These are phyloP conservation scores for Pedionomus torquatus DNA, from an alignment of 2,113 vertebrate genomes.

Conservation along the genomic window DNA sequence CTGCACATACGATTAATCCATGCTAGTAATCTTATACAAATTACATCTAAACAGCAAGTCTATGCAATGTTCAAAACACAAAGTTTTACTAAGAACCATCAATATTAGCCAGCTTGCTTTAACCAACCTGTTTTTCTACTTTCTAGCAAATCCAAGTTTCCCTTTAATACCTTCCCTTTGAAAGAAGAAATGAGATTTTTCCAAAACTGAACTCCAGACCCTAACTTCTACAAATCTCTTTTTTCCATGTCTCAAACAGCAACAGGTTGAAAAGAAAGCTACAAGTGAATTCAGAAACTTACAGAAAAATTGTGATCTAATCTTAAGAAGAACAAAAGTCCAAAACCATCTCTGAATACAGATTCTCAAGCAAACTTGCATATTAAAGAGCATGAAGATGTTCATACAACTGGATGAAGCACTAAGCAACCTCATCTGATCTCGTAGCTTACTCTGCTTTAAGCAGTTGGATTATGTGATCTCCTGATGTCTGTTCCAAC, in stretches of 20 bases:
- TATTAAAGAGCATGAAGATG: not conserved
- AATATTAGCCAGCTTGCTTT: not conserved
- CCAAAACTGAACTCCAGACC: not conserved
- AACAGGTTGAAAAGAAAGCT: not conserved
- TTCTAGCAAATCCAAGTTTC: not conserved
- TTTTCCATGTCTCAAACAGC: not conserved
- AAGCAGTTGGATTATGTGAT: not conserved
- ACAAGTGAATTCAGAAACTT: not conserved
- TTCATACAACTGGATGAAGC: not conserved
- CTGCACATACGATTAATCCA: not conserved
- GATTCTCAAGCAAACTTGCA: rapidly evolving
- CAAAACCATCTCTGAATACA: not conserved
- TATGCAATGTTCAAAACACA: not conserved
- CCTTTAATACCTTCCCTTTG: not conserved
- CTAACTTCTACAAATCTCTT: not conserved
- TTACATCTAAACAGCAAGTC: not conserved
- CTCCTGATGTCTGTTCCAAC: not conserved
- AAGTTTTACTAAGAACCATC: not conserved
- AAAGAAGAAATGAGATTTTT: not conserved
- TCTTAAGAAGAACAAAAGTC: not conserved
- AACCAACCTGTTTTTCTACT: not conserved
- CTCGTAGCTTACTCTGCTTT: not conserved
- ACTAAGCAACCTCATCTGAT: not conserved
- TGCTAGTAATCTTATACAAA: not conserved
- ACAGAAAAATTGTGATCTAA: not conserved